These are phyloP conservation scores for Schizopygopsis malacanthus DNA, from an alignment of 2,797 vertebrate species.

Conservation along the genomic window DNA sequence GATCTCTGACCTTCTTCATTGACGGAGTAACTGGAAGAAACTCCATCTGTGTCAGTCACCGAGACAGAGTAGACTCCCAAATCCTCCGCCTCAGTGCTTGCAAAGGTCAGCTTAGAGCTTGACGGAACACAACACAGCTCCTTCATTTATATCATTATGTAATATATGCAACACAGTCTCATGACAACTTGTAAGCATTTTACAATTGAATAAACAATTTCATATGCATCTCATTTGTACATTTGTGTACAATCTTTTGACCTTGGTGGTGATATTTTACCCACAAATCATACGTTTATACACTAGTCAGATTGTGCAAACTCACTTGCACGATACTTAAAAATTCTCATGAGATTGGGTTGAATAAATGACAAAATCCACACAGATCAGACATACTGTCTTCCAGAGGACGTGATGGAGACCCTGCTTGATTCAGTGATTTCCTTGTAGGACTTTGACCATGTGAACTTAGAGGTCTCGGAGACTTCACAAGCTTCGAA, in stretches of 20 bases:
- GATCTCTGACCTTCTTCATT: constrained; percentile 83
- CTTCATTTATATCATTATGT: not conserved
- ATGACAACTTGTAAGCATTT: not conserved
- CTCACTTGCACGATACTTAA: not conserved
- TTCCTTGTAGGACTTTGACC: constrained; percentile 93
- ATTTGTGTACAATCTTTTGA: not conserved
- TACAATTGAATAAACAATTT: not conserved
- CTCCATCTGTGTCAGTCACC: constrained; percentile 91
- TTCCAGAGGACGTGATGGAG: constrained; percentile 75
- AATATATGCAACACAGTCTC: not conserved
- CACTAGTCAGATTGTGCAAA: not conserved
- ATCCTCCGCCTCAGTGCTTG: constrained; percentile 86
- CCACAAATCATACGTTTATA: not conserved
- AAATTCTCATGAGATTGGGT: not conserved
- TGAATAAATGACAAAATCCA: not conserved
- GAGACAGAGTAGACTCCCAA: constrained; percentile 88
- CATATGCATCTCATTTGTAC: not conserved
- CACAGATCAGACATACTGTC: constrained; percentile 77
- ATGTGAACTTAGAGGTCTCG: constrained; percentile 87
- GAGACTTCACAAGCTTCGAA: constrained; percentile 90
- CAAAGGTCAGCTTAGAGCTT: constrained; percentile 90
- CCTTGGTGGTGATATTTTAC: not conserved
- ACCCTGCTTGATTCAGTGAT: constrained; percentile 82
- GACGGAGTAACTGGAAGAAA: constrained; percentile 88
- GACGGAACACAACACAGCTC: constrained; percentile 43